A percentile compares a stretch with the other conserved stretches of the same genome.
Conservation (phyloP, 1,140 invertebrate genomes). For the Diorhabda elongata region DNA sequence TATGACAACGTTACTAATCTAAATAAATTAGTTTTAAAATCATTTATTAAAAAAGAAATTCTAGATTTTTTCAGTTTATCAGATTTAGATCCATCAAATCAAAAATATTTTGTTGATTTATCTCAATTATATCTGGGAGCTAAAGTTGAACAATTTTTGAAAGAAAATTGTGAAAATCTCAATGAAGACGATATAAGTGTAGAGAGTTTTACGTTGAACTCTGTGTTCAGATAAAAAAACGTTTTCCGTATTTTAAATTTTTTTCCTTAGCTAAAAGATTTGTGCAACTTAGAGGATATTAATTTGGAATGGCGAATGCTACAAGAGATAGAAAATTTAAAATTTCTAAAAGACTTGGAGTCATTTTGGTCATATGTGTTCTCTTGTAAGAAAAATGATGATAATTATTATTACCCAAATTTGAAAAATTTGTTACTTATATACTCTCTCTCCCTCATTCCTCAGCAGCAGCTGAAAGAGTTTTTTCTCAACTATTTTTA, state of each 20-base stretch:
- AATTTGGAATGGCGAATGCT: neutral
- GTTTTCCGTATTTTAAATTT: neutral
- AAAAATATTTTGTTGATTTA: neutral
- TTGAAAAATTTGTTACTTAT: neutral
- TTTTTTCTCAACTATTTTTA: slow-evolving; percentile 16
- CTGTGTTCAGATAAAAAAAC: neutral
- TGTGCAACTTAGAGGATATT: neutral
- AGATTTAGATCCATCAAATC: neutral
- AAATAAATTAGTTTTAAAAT: slow-evolving; percentile 10
- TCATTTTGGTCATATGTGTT: neutral
- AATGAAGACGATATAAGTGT: neutral
- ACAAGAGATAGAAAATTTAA: slow-evolving; percentile 2
- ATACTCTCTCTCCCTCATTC: slow-evolving; percentile 12
- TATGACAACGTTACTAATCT: neutral
- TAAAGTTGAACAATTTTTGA: too few species aligned
- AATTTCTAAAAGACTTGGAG: neutral
- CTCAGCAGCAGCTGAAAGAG: slow-evolving; percentile 10
- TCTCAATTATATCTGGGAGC: neutral
- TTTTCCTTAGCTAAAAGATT: neutral
- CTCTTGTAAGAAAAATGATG: neutral
- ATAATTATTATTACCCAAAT: neutral
- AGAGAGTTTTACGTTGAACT: neutral
- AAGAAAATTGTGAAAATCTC: neutral
- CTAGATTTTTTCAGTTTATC: neutral
- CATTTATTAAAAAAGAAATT: slow-evolving; percentile 2